phyloP scores from a whole-genome alignment of 2,888 invertebrate species.

The Amblyteles armatorius region DNA sequence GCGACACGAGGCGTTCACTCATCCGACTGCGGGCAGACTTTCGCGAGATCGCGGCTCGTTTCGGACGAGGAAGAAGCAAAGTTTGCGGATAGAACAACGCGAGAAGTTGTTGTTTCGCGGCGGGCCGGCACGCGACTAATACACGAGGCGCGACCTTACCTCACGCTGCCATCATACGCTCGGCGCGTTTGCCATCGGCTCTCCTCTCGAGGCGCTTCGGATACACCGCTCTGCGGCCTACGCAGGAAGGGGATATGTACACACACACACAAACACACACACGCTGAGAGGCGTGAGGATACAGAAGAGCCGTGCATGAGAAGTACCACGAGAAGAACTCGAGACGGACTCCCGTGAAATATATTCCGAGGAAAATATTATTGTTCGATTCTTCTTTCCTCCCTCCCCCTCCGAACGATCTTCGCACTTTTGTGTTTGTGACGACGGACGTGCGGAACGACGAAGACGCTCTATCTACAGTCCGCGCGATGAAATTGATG shows the following conservation, averaged over 20 bases:
- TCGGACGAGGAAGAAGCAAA: neutral
- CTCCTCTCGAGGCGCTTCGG: constrained; percentile 34
- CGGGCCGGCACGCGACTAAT: constrained; percentile 85
- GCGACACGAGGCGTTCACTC: neutral
- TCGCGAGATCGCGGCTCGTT: neutral
- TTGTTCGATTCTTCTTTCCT: neutral
- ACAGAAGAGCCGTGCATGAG: neutral
- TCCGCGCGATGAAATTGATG: neutral
- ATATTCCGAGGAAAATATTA: constrained; percentile 10
- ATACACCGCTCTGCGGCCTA: constrained; percentile 10
- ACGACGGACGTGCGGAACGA: neutral
- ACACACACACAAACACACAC: neutral
- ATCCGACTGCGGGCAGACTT: neutral
- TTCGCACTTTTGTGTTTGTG: neutral
- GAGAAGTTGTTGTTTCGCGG: constrained; percentile 81
- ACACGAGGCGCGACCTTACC: constrained; percentile 78
- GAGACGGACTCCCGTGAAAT: constrained; percentile 44
- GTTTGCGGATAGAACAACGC: neutral
- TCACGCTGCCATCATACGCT: constrained; percentile 63
- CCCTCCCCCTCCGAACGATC: neutral
- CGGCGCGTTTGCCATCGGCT: constrained; percentile 53
- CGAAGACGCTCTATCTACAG: no score
- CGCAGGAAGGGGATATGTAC: constrained; percentile 26
- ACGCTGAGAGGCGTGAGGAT: neutral
- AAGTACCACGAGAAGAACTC: constrained; percentile 11